Evolutionary conservation across 2,797 vertebrate species (phyloP).

Genomic region (Leucoraja ocellata): DNA sequence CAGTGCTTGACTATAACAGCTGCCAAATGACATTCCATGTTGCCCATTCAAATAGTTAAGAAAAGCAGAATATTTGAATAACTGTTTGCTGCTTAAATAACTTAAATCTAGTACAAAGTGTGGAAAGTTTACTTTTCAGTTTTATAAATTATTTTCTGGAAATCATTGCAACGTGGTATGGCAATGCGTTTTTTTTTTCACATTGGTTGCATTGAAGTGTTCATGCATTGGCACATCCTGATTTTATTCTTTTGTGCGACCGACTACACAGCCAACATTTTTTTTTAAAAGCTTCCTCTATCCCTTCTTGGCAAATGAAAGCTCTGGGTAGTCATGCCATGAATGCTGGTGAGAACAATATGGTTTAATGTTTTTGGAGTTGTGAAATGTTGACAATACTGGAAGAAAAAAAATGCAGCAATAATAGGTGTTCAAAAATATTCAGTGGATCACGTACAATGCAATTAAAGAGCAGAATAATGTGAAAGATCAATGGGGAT

Average conservation of each 20-base stretch:
- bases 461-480: slow-evolving; percentile 13
- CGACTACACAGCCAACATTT: not conserved
- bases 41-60: not conserved
- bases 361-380: slow-evolving; percentile 17
- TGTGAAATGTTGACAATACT: slow-evolving; percentile 17
- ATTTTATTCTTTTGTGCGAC: not conserved
- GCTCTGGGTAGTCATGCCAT: slow-evolving; percentile 5
- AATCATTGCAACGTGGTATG: not conserved
- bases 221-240: not conserved
- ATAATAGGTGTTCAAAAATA: not conserved
- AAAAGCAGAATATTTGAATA: not conserved
- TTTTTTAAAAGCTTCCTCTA: not conserved
- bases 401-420: not conserved
- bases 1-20: not conserved
- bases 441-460: not conserved
- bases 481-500: not conserved
- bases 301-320: slow-evolving; percentile 6
- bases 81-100: not conserved
- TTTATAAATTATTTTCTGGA: not conserved
- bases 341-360: slow-evolving; percentile 9
- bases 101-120: not conserved
- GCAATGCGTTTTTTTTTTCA: not conserved
- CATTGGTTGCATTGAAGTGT: not conserved
- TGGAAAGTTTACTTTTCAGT: not conserved
- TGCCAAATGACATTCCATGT: not conserved